Evolutionary conservation across 2,888 invertebrate genomes (phyloP).

Genomic region (Drosophila phalerata): DNA sequence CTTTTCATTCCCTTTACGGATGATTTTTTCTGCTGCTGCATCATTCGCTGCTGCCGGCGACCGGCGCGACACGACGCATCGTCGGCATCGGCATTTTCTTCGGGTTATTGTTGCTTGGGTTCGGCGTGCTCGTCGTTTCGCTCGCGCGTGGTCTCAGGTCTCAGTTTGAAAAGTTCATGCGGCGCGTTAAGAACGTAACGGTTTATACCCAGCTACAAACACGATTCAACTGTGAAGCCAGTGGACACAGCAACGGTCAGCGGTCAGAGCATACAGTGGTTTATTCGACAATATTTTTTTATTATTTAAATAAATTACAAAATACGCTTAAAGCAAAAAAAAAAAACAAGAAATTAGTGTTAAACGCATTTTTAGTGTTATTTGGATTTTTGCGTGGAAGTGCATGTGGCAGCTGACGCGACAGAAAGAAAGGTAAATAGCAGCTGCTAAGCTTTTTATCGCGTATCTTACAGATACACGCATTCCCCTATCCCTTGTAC

Average conservation of each 20-base stretch:
- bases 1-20: constrained; percentile 20
- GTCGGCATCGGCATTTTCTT: constrained; percentile 39
- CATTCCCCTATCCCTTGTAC: neutral
- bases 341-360: constrained; percentile 30
- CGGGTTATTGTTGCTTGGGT: constrained; percentile 36
- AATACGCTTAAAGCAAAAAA: constrained; percentile 1
- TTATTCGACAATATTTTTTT: constrained; percentile 1
- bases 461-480: constrained; percentile 54
- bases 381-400: constrained; percentile 42
- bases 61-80: constrained; percentile 23
- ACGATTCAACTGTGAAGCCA: constrained; percentile 8
- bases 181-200: constrained; percentile 76
- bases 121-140: constrained; percentile 36
- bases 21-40: constrained; percentile 14
- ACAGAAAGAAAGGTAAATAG: constrained; percentile 48
- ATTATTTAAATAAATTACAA: constrained; percentile 4
- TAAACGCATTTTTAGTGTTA: constrained; percentile 61
- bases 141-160: constrained; percentile 56
- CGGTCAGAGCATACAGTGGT: constrained; percentile 32
- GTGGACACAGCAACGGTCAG: constrained; percentile 16
- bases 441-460: constrained; percentile 62
- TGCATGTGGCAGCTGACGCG: constrained; percentile 38
- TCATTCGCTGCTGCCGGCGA: constrained; percentile 56
- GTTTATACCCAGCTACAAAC: constrained; percentile 37
- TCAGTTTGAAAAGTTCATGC: constrained; percentile 81